These are phyloP conservation scores for Antrozous pallidus DNA, from an alignment of 2,797 vertebrate species.

Conservation along the genomic window DNA sequence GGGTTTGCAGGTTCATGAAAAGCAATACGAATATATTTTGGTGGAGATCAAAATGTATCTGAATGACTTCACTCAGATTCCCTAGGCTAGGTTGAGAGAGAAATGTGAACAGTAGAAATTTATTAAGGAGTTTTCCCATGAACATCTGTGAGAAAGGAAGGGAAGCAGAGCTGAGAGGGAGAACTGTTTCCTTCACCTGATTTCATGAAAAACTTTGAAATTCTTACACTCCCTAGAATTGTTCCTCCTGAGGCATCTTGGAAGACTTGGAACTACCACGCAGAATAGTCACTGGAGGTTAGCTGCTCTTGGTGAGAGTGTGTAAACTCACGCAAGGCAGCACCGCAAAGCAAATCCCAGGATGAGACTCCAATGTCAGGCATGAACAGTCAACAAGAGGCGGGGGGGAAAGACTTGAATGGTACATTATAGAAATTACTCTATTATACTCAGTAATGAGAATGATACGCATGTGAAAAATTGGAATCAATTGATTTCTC, in stretches of 20 bases:
- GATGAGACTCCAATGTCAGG: not conserved
- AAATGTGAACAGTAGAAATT: not conserved
- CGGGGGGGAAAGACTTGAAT: not conserved
- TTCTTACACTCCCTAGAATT: not conserved
- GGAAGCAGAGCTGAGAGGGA: not conserved
- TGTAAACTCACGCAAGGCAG: not conserved
- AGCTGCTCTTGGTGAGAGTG: not conserved
- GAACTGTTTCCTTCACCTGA: not conserved
- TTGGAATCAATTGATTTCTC: not conserved
- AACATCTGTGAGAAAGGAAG: not conserved
- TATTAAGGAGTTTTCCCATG: not conserved
- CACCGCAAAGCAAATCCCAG: not conserved
- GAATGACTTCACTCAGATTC: not conserved
- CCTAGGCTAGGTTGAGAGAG: not conserved
- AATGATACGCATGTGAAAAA: not conserved
- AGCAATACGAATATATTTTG: not conserved
- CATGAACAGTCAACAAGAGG: not conserved
- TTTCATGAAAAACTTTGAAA: not conserved
- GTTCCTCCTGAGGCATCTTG: fast-evolving
- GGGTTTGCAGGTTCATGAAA: not conserved
- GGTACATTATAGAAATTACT: not conserved
- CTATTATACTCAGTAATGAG: not conserved
- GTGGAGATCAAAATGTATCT: not conserved
- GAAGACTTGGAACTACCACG: not conserved
- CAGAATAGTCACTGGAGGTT: not conserved